Evolutionary conservation across 2,888 invertebrate species (phyloP).

Genomic region (Allophyes oxyacanthae): DNA sequence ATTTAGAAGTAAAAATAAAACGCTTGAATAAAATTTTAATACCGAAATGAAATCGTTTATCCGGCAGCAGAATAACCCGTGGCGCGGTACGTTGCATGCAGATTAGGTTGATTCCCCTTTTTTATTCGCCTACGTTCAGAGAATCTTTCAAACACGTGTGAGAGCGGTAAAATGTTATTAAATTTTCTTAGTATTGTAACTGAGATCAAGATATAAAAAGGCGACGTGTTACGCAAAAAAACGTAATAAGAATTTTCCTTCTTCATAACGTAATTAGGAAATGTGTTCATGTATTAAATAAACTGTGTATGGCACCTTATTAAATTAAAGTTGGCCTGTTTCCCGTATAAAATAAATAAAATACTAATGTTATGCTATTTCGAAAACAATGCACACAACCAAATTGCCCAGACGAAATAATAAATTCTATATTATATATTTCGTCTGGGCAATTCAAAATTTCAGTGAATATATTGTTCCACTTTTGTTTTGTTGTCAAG

Average conservation of each 20-base stretch:
- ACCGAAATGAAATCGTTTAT: constrained; percentile 73
- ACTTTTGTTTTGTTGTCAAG: constrained; percentile 1
- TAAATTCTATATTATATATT: no score
- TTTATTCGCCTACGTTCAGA: constrained; percentile 36
- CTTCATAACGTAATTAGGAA: neutral
- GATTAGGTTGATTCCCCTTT: constrained; percentile 59
- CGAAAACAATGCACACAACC: no score
- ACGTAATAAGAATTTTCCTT: neutral
- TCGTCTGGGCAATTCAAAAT: no score
- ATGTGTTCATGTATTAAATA: neutral
- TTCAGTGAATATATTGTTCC: constrained; percentile 2
- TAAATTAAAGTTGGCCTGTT: neutral
- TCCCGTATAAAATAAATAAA: no score
- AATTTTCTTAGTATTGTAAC: constrained; percentile 31
- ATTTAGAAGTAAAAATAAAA: constrained; percentile 58
- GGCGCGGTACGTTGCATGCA: constrained; percentile 64
- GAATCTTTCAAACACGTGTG: constrained; percentile 43
- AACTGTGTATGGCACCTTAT: neutral
- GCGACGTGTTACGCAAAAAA: neutral
- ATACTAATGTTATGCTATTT: no score
- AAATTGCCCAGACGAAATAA: no score
- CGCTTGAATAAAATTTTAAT: constrained; percentile 52
- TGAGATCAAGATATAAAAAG: constrained; percentile 18
- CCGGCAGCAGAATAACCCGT: constrained; percentile 67
- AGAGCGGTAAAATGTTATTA: constrained; percentile 49